Base-by-base conservation (phyloP, 2,797 vertebrate species). In the Gobionotothen gibberifrons region DNA sequence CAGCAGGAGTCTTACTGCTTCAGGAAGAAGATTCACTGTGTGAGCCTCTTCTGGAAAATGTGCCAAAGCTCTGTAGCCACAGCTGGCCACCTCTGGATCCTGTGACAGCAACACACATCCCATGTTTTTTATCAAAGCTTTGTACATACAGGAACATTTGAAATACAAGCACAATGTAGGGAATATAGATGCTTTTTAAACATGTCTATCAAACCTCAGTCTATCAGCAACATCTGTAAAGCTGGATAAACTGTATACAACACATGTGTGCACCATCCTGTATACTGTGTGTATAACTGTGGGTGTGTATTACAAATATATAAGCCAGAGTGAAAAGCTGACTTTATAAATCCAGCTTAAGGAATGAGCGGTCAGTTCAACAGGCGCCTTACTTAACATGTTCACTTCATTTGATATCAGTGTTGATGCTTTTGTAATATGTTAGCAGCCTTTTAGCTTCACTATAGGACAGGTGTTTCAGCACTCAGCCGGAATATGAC, bases 21-120 rank as follows among this genome's bases (percentile, higher is more conserved):
- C 96, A 42, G 98, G 98, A 70, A 99, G 95, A 82, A 96, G 95
- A 80, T 95, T 92, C 49, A 98, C 65, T 14, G 86, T 96, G 72
- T 98, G 95, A 3, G 93, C 96, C 10, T 79, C 81, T 22, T 95
- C 92, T 49, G 90, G 79, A 81, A 98, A 99, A 3, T 89, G 88
- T 1, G 96, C 94, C 52, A 99, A 93, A 14, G 98, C 95, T 84
- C 80, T 96, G 91, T 96, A 99, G 8, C 97, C 97, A 62, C 96
- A 96, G 72, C 87, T 92, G 61, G 95, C 93, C 76, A 97, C 95
- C 67, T 92, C 55, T 61, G 93, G 74, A 85, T 97, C 94, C 98
- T 99, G 87, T 32, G 10, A n/a, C 36, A 82, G 19, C 46, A 78
- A 82, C 11, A 55, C 12, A 66, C 39, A 54, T 8, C 67, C 58